Evolutionary conservation across 2,888 invertebrate genomes (phyloP).

Genomic region (Ennomos fuscantarius): DNA sequence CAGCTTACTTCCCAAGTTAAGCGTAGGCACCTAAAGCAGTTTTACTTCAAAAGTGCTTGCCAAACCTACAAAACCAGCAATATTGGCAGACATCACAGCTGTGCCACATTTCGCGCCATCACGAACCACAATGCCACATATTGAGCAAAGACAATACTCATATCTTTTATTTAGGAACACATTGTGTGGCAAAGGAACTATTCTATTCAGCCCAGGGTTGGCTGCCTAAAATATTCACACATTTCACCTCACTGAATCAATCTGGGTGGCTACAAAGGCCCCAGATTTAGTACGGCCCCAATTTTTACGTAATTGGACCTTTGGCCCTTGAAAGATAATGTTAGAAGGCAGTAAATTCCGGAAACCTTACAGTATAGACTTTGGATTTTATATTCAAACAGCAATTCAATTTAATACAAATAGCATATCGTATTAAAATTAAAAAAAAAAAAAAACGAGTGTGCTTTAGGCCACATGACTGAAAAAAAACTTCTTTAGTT

Average conservation of each 20-base stretch:
- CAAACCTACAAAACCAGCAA: slow-evolving; percentile 1
- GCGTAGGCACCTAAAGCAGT: too few relatives aligned
- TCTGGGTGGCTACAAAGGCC: slow-evolving; percentile 52
- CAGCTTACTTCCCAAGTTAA: too few relatives aligned
- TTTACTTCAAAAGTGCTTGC: not conserved
- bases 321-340: slow-evolving; percentile 43
- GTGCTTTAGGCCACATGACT: too few relatives aligned
- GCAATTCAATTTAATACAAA: too few relatives aligned
- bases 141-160: slow-evolving; percentile 47
- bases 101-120: slow-evolving; percentile 25
- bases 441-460: too few relatives aligned
- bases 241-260: slow-evolving; percentile 64
- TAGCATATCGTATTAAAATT: too few relatives aligned
- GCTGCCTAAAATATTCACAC: slow-evolving; percentile 63
- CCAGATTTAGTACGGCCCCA: slow-evolving; percentile 57
- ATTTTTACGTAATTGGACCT: slow-evolving; percentile 61
- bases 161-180: slow-evolving; percentile 59
- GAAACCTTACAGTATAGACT: slow-evolving; percentile 7
- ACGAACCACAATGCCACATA: slow-evolving; percentile 8
- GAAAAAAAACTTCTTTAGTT: too few relatives aligned
- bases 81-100: slow-evolving; percentile 26
- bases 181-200: slow-evolving; percentile 52
- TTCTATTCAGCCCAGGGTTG: slow-evolving; percentile 49
- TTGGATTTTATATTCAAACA: too few relatives aligned
- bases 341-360: slow-evolving; percentile 10